Base-by-base conservation (phyloP, 2,797 vertebrate species). In the Bothrops alternatus region DNA sequence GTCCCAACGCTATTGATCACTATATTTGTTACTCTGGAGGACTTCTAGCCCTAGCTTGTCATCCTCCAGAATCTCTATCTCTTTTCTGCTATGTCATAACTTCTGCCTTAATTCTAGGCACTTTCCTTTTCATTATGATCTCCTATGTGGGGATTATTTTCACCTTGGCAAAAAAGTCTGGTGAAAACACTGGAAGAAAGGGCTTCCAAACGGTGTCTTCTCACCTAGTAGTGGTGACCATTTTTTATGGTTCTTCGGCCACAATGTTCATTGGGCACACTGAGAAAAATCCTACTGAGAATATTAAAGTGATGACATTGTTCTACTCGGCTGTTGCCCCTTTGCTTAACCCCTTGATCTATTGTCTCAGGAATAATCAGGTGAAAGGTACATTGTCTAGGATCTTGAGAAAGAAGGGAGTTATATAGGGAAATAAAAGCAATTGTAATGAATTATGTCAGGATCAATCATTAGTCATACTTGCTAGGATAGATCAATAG, bases 301-400 rank as follows among this genome's bases (percentile, higher is more conserved):
- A 94, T 94, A 96, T 94, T 78, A 97, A 97, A 91, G 92, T 94
- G 6, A 91, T 96, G 32, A 96, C 95, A 2, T 69, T 97, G n/a
- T 92, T 95, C 16, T 97, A 97, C 82, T 95, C 96, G 20, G 73
- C 94, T 37, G 47, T 96, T 93, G 96, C 95, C 3, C 96, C 96
- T 90, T 93, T 96, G 90, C 93, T 96, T 61, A 97, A 96, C 47
- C 96, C 96, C 2, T 69, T 97, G n/a, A 96, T 97, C 82, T 97
- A 97, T 4, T 96, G 95, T 89, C 95, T 97, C 82, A 94, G 95
- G 69, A 97, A 96, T 89, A 96, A 96, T 28, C 95, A 96, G 78
- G 95, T 96, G 95, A 96, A 96, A 90, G 63, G 93, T 26, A 91
- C 95, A 53, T 88, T 97, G 61, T 11, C 14, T 28, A 92, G 78